Evolutionary conservation across 1,140 invertebrate genomes (phyloP), one percentile per base, ranked within the genome.

Genomic region (Lanistes nyassanus): DNA sequence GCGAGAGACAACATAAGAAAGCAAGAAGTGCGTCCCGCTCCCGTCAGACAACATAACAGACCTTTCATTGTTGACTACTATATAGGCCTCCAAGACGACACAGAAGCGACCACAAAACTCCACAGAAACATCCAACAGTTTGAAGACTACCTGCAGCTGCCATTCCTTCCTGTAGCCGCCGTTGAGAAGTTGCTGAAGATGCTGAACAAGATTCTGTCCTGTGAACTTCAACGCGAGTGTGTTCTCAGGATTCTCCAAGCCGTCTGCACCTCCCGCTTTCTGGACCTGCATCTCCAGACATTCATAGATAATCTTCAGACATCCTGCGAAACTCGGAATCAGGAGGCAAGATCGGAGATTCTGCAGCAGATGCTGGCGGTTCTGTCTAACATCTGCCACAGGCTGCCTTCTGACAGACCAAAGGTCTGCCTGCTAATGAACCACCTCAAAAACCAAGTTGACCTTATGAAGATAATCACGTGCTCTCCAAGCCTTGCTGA

Each of bases 361-460:
- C 9, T 66, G 13, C 34, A 66, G 26, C 26, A 26, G 29, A 4
- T 66, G 21, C 60, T 47, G 9, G 31, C 5, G 26, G 11, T 74
- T 37, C 47, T 74, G 16, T 47, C 42, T 31, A 34, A 47, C 19
- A 62, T 74, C 29, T 65, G 56, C 64, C 62, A 39, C n/a, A 74
- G n/a, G 26, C 72, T 74, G 39, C 72, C 72, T 3, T 74, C 72
- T 3, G 42, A 64, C 23, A 39, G 58, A 42, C 51, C 60, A 6
- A 74, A 74, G 31, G 39, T 58, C 23, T 47, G 21, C 9, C 16
- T 51, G 6, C 19, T 64, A 29, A 9, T 74, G 29, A 19, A 21
- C 19, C 16, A 36, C 39, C 7, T 66, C 21, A 74, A 60, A 29
- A 0, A 5, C 7, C 34, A 26, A 13, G 16, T 4, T 7, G 31